Evolutionary conservation across 37 sponge, comb jelly and placozoan species (phyloP).

Genomic region (Crambe crambe): DNA sequence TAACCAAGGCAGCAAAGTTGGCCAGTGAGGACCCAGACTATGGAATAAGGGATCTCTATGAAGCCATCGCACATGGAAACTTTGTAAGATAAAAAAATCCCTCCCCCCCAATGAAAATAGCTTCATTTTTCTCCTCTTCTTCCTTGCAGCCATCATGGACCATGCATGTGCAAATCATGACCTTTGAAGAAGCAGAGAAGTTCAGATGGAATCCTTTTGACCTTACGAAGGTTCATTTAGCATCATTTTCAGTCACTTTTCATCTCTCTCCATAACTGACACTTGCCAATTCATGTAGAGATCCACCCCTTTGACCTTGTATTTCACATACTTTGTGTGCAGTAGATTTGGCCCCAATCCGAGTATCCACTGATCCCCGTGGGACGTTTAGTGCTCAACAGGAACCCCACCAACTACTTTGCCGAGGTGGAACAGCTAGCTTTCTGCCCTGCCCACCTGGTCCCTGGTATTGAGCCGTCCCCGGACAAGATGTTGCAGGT

Average conservation of each 20-base stretch:
- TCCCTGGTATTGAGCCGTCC: conserved; percentile 90
- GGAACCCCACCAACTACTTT: conserved; percentile 86
- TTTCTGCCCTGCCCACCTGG: conserved; percentile 86
- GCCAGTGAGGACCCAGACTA: conserved; percentile 79
- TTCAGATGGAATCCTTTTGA: conserved; percentile 86
- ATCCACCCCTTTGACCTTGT: neutral
- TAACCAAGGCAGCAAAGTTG: conserved; percentile 51
- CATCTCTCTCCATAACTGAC: too few species aligned
- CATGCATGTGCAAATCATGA: conserved; percentile 86
- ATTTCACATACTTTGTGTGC: neutral
- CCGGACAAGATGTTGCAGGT: conserved; percentile 77
- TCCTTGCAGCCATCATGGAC: conserved; percentile 88
- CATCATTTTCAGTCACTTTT: too few species aligned
- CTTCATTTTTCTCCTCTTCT: too few species aligned
- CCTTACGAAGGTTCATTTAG: conserved; percentile 68
- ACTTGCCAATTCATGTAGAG: too few species aligned
- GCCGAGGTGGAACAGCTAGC: conserved; percentile 88
- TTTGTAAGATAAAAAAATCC: too few species aligned
- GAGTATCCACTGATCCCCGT: conserved; percentile 88
- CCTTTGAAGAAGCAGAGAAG: conserved; percentile 76
- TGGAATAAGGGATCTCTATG: conserved; percentile 74
- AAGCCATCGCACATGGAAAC: conserved; percentile 65
- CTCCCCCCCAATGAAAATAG: too few species aligned
- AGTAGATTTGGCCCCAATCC: conserved; percentile 80
- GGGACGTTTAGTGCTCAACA: conserved; percentile 70